These are phyloP conservation scores for Sylvilagus bachmani DNA, from an alignment of 2,113 vertebrate genomes.

Conservation along the genomic window DNA sequence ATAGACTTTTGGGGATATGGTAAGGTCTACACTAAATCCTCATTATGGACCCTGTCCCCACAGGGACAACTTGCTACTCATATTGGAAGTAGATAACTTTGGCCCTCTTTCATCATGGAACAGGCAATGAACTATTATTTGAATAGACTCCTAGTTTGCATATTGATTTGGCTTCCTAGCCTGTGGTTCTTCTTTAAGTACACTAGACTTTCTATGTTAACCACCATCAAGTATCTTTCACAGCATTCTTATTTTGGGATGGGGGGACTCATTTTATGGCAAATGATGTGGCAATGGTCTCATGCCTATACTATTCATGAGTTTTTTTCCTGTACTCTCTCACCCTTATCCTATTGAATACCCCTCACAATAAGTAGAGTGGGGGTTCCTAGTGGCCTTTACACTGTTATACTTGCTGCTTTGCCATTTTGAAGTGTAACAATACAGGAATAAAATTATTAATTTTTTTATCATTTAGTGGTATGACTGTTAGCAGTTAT, in stretches of 20 bases:
- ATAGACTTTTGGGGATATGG: neutral
- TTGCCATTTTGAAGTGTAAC: conserved; percentile 36
- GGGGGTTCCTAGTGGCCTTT: neutral
- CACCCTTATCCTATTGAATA: neutral
- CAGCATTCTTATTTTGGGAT: neutral
- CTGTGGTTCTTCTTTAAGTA: neutral
- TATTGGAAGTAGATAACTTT: neutral
- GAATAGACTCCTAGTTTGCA: neutral
- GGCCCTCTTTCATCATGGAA: neutral
- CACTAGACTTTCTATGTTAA: neutral
- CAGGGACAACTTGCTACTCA: neutral
- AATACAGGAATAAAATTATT: neutral
- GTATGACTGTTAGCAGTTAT: conserved; percentile 18
- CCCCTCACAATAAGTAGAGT: neutral
- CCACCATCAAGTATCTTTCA: neutral
- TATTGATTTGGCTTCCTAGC: neutral
- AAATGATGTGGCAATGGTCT: neutral
- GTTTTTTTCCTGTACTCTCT: neutral
- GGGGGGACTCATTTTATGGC: neutral
- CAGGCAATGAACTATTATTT: neutral
- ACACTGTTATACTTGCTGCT: neutral
- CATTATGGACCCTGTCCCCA: neutral
- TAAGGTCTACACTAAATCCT: neutral
- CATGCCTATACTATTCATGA: neutral
- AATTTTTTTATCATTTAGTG: conserved; percentile 43